Evolutionary conservation across 2,113 vertebrate species (phyloP), one percentile per base, ranked within the genome.

Genomic region (Osmerus eperlanus): DNA sequence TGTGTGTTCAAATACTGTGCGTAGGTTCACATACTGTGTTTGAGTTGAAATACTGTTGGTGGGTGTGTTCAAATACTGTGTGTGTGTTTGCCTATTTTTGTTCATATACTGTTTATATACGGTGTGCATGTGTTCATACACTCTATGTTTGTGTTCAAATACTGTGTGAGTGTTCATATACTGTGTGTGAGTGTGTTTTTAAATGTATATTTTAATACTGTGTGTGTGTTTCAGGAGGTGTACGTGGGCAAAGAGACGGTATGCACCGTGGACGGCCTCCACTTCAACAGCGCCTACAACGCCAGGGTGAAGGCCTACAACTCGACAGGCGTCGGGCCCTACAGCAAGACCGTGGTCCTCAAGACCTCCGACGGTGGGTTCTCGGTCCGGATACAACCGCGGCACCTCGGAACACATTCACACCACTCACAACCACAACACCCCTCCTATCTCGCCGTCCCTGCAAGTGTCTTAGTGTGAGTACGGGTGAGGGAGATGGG

Each of bases 241-340:
- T 99, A 99, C 2, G 95, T 98, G 23, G 97, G 97, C 75, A 99
- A 97, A 90, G 97, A 99, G 89, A 99, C 96, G 0, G 89, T 99
- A 76, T 99, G 97, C 73, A 99, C 97, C 9, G 97, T 99, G 0
- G 97, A 99, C 0, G 97, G 97, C 19, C 96, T 99, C 77, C 97
- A 99, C 78, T 99, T 99, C 83, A 99, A 99, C 88, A 98, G 96
- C 85, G 95, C 95, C 41, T 98, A 99, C 77, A 98, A 98, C 0
- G 96, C 97, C 85, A 92, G 97, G 60, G 97, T 99, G 74, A 99
- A 99, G 86, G 96, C 96, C 54, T 98, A 96, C 88, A 99, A 96
- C 82, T 88, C 91, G 9, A 85, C 93, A 0, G 97, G 97, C 0
- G 91, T 97, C 5, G 97, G 97, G 25, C 93, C 96, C 3, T 99